Percentiles rank a stretch among this genome's conserved stretches.
phyloP scores from a whole-genome alignment of 2,888 invertebrate species.

The Entomobrya multifasciata region DNA sequence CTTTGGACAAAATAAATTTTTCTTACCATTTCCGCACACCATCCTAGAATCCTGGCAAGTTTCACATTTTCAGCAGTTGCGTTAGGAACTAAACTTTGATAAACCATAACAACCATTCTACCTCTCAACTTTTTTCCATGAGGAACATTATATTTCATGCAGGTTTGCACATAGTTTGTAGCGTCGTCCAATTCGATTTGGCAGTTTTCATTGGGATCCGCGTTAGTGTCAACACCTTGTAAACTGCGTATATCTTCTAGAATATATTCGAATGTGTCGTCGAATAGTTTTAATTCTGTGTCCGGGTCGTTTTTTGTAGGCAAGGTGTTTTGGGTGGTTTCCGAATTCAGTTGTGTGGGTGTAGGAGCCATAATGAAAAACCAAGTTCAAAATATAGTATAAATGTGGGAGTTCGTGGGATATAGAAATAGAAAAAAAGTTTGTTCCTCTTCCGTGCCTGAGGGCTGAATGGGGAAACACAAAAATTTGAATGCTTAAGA shows the following conservation, averaged over 20 bases:
- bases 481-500: no score
- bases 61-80: constrained; percentile 81
- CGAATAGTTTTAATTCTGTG: background rate
- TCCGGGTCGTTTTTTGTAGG: no score
- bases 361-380: no score
- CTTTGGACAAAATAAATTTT: no score
- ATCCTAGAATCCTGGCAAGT: constrained; percentile 82
- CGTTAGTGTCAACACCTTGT: background rate
- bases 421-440: no score
- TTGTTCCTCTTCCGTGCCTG: no score
- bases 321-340: no score
- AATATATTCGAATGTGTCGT: background rate
- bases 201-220: background rate
- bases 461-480: no score
- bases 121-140: constrained; percentile 74
- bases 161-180: background rate
- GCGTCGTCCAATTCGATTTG: background rate
- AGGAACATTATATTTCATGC: constrained; percentile 64
- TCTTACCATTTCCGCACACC: constrained; percentile 72
- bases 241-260: background rate
- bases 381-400: no score
- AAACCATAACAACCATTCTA: constrained; percentile 77
- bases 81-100: constrained; percentile 75
- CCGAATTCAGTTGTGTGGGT: no score
- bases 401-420: no score